Evolutionary conservation across 64 coral and sea anemone genomes (phyloP).

Genomic region (Astreopora myriophthalma): DNA sequence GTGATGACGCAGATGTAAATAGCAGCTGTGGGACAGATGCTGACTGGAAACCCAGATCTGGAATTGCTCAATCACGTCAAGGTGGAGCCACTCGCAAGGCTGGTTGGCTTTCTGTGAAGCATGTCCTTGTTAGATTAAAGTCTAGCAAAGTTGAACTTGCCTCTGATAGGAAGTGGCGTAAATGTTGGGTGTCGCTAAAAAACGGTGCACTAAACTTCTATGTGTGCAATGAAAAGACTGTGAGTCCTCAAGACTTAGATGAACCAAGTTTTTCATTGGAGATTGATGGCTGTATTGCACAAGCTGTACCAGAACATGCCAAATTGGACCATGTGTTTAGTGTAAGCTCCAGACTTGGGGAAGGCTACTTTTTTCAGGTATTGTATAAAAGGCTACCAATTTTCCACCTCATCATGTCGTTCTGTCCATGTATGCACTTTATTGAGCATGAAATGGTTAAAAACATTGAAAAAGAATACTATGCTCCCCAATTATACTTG

Average conservation of each 20-base stretch:
- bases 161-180: slow-evolving; percentile 95
- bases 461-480: too few species aligned
- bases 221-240: slow-evolving; percentile 96
- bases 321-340: slow-evolving; percentile 98
- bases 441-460: too few species aligned
- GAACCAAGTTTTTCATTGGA: slow-evolving; percentile 81
- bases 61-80: slow-evolving; percentile 87
- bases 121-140: slow-evolving; percentile 85
- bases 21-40: slow-evolving; percentile 83
- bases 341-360: slow-evolving; percentile 94
- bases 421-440: too few species aligned
- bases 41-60: slow-evolving; percentile 82
- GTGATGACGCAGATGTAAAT: slow-evolving; percentile 68
- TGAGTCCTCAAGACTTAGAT: slow-evolving; percentile 90
- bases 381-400: background rate
- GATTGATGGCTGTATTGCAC: slow-evolving; percentile 89
- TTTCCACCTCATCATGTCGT: too few species aligned
- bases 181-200: slow-evolving; percentile 95
- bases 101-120: slow-evolving; percentile 89
- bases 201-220: slow-evolving; percentile 85
- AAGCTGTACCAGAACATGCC: slow-evolving; percentile 96
- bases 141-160: slow-evolving; percentile 79
- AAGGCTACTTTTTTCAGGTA: slow-evolving; percentile 97
- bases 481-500: too few species aligned
- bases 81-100: slow-evolving; percentile 91